Evolutionary conservation across 2,113 vertebrate species (phyloP), one percentile per base, ranked within the genome.

Genomic region (Mesocricetus auratus): DNA sequence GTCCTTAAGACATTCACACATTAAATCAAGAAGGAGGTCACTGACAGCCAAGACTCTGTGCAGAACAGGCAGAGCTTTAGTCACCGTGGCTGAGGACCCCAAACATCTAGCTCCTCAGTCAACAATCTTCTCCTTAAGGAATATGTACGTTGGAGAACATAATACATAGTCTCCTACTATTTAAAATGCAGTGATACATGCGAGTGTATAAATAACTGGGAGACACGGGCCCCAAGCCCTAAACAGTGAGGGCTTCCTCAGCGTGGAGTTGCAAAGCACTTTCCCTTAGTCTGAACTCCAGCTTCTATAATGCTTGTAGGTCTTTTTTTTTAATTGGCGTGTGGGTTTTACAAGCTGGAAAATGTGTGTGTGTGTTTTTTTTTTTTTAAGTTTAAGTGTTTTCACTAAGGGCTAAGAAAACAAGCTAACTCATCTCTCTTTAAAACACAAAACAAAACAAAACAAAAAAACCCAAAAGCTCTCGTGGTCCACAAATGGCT

Each of bases 251-350:
- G 33, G 64, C 47, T 45, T 93, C 77, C 71, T 39, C 68, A 11
- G 5, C 4, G 21, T 60, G 4, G n/a, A 39, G 22, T 79, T 68
- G 69, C 60, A 90, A 90, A 93, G 64, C 42, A 88, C 69, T 69
- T 97, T 50, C 74, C 50, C 89, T 83, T 95, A 88, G 90, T 77
- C 88, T 90, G 12, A 95, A 96, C 79, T 96, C 42, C 85, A 97
- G 45, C 83, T 68, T 90, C 71, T 73, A 62, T 66, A 79, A 92
- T 16, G 39, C 88, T 94, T 92, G 39, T 82, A 26, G 71, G n/a
- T 62, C 82, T 87, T 53, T 56, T 56, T 62, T 85, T 94, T 79
- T 93, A 64, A 90, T 93, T 58, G 87, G 74, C 45, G 85, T 93
- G 92, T 94, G n/a, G 45, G 45, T 86, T 96, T 96, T 86, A 93